Conservation (phyloP, 2,797 vertebrate species). For the Knipowitschia caucasica region DNA sequence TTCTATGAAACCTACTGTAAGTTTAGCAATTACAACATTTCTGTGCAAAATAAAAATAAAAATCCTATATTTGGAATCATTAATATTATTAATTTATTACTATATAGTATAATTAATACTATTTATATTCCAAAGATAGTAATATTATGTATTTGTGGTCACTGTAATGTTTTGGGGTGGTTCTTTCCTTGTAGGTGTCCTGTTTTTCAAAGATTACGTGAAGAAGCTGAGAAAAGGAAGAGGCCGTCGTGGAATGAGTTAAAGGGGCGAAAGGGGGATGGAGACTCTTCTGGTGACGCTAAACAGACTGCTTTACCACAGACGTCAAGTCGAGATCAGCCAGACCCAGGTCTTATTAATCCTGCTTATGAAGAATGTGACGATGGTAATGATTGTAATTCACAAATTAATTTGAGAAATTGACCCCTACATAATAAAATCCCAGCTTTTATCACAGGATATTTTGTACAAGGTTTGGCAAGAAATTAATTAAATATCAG, state of each 20-base stretch:
- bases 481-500: too few species aligned
- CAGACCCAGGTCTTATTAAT: conserved; percentile 87
- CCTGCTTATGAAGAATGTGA: conserved; percentile 90
- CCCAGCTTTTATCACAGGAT: too few species aligned
- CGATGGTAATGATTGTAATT: conserved; percentile 75
- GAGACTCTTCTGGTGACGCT: conserved; percentile 63
- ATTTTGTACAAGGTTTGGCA: too few species aligned
- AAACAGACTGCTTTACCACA: conserved; percentile 64
- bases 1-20: conserved; percentile 7
- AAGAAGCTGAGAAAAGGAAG: conserved; percentile 82
- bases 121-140: too few species aligned
- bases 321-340: conserved; percentile 69
- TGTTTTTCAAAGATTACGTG: conserved; percentile 82
- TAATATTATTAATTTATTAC: too few species aligned
- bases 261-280: conserved; percentile 76
- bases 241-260: conserved; percentile 76
- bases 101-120: too few species aligned
- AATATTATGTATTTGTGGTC: not conserved
- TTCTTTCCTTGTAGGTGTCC: conserved; percentile 77
- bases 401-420: too few species aligned
- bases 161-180: conserved; percentile 14
- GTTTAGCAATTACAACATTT: too few species aligned
- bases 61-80: too few species aligned
- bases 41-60: too few species aligned
- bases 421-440: too few species aligned